Evolutionary conservation across 2,888 invertebrate species (phyloP).

Genomic region (Dromius quadrimaculatus): DNA sequence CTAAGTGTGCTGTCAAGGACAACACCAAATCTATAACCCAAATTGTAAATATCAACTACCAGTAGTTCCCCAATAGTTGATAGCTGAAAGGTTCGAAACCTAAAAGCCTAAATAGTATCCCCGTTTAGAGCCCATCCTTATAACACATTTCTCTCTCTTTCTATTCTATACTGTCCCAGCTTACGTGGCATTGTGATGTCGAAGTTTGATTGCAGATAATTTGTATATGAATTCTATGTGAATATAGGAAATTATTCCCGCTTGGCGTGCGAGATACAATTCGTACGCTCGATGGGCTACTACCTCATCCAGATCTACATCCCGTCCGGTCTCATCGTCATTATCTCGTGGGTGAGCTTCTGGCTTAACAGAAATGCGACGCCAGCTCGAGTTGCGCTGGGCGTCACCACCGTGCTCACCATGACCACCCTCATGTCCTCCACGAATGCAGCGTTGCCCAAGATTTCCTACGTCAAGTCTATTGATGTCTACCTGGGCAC

Average conservation of each 20-base stretch:
- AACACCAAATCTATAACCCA: conserved; percentile 7
- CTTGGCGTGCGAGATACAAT: conserved; percentile 95
- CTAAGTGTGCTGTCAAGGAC: conserved; percentile 32
- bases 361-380: conserved; percentile 97
- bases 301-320: conserved; percentile 99
- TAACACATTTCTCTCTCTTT: conserved; percentile 11
- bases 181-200: conserved; percentile 4
- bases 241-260: conserved; percentile 93
- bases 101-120: background rate
- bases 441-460: conserved; percentile 95
- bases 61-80: background rate
- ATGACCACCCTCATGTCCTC: conserved; percentile 98
- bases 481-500: conserved; percentile 98
- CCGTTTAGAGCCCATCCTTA: conserved; percentile 5
- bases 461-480: conserved; percentile 97
- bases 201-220: background rate
- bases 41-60: background rate
- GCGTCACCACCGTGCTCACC: conserved; percentile 95
- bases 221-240: background rate
- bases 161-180: conserved; percentile 23
- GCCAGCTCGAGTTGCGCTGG: conserved; percentile 92
- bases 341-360: conserved; percentile 97
- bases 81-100: conserved; percentile 8
- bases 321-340: conserved; percentile 96
- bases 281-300: conserved; percentile 98